Evolutionary conservation across 2,888 invertebrate species (phyloP).

Genomic region (Cantharis rufa): DNA sequence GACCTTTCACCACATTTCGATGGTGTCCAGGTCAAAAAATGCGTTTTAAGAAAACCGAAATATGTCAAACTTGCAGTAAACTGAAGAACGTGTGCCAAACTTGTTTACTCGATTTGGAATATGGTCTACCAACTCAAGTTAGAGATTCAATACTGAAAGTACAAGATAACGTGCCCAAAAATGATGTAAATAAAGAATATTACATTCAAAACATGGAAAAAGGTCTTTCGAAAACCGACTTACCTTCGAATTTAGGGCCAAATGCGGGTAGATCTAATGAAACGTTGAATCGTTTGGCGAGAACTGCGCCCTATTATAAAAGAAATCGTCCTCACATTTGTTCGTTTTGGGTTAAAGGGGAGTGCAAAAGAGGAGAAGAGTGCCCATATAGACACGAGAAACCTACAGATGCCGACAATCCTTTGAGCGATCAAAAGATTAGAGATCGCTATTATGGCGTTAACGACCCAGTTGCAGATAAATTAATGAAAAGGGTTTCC

Average conservation of each 20-base stretch:
- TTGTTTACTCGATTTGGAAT: conserved; percentile 90
- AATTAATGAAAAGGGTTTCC: conserved; percentile 84
- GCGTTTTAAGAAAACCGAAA: conserved; percentile 96
- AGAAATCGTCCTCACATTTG: conserved; percentile 94
- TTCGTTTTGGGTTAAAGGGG: conserved; percentile 97
- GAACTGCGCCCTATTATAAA: conserved; percentile 94
- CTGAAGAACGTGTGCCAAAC: conserved; percentile 97
- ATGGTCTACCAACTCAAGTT: conserved; percentile 80
- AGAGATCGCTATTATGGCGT: conserved; percentile 92
- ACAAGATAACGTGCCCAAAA: conserved; percentile 88
- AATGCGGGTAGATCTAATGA: conserved; percentile 81
- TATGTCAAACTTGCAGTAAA: conserved; percentile 94
- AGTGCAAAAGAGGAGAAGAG: conserved; percentile 94
- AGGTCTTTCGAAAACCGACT: conserved; percentile 49
- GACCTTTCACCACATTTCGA: conserved; percentile 94
- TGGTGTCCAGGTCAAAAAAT: conserved; percentile 96
- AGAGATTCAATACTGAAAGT: conserved; percentile 89
- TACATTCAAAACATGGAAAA: conserved; percentile 90
- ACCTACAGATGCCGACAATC: conserved; percentile 96
- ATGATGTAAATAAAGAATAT: conserved; percentile 94
- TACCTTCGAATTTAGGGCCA: conserved; percentile 64
- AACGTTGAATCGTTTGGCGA: conserved; percentile 81
- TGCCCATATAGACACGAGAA: conserved; percentile 96
- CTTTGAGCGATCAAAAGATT: conserved; percentile 93
- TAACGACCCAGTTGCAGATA: conserved; percentile 96